Percentiles rank a stretch among this genome's conserved stretches.
Evolutionary conservation across 92 coral and sea anemone species (phyloP).

Genomic region (Paragorgia papillata): DNA sequence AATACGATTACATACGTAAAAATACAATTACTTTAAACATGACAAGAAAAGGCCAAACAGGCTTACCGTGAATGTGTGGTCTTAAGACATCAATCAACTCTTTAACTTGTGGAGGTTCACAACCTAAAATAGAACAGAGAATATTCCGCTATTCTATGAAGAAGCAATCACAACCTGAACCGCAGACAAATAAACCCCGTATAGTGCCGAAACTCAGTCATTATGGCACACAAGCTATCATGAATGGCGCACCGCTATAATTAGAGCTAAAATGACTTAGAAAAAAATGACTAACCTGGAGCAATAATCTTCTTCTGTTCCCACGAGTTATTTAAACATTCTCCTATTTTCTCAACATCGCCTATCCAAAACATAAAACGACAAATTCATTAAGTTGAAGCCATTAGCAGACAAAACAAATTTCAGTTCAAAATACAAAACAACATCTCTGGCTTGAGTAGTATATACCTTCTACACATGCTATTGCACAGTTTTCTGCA

Average conservation of each 20-base stretch:
- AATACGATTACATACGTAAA: no score
- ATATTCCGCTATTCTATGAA: no score
- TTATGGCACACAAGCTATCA: no score
- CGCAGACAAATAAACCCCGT: no score
- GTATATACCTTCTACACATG: conserved; percentile 64
- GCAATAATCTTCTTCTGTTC: conserved; percentile 87
- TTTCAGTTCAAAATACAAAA: neutral
- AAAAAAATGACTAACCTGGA: no score
- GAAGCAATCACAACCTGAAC: no score
- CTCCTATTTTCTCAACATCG: conserved; percentile 74
- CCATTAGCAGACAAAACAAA: neutral
- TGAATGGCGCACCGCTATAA: no score
- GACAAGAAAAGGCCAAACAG: neutral
- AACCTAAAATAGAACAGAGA: conserved; percentile 57
- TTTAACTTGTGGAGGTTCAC: conserved; percentile 81
- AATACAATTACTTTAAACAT: no score
- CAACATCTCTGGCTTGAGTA: neutral
- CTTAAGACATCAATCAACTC: conserved; percentile 78
- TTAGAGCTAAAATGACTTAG: no score
- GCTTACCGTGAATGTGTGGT: conserved; percentile 77
- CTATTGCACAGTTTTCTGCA: conserved; percentile 81
- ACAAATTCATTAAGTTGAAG: neutral
- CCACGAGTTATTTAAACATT: conserved; percentile 80
- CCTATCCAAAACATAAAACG: conserved; percentile 60
- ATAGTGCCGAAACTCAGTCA: no score